These are phyloP conservation scores for Brachypodius melanocephalos DNA, from an alignment of 2,113 vertebrate genomes.

Conservation along the genomic window DNA sequence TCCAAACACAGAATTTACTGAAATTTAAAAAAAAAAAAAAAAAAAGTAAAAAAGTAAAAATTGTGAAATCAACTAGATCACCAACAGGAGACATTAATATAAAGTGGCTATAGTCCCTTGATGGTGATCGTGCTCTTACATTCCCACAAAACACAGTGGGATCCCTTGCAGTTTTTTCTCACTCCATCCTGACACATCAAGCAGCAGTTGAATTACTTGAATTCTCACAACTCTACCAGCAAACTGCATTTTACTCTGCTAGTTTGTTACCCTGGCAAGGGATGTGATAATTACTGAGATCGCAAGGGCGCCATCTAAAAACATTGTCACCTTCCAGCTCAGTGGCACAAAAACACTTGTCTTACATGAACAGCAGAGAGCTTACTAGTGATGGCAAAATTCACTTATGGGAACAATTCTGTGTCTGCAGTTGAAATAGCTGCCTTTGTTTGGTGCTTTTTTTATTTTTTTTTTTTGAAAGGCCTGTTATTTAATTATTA, in stretches of 20 bases:
- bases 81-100: neutral
- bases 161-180: neutral
- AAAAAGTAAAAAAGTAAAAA: neutral
- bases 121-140: neutral
- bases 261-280: neutral
- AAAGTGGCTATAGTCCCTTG: neutral
- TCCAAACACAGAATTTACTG: neutral
- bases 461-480: neutral
- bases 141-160: neutral
- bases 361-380: neutral
- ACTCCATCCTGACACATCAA: neutral
- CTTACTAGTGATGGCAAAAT: neutral
- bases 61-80: neutral
- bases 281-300: slow-evolving; percentile 37
- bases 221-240: neutral
- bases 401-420: neutral
- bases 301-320: neutral
- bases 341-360: neutral
- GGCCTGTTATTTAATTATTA: neutral
- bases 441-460: no score
- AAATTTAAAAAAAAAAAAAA: neutral
- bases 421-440: neutral
- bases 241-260: neutral
- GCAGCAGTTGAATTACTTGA: neutral
- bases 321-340: neutral